Conservation (phyloP, 2,113 vertebrate genomes). For the Cranoglanis bouderius region DNA sequence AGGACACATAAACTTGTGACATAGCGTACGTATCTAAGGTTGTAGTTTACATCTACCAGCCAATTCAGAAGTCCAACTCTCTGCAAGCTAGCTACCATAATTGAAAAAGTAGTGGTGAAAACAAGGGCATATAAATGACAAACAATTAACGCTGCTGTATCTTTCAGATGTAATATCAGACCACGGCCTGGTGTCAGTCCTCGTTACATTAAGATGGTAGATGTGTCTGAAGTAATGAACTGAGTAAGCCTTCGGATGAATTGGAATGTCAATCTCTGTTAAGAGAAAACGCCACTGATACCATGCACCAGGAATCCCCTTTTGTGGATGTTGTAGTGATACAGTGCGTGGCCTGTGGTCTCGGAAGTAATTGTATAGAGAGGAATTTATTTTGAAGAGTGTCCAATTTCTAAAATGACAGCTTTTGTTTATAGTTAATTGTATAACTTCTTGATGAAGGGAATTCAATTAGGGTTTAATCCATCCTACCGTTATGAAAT, state of each 20-base stretch:
- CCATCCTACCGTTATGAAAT: conserved; percentile 18
- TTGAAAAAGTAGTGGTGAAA: neutral
- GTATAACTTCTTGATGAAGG: conserved; percentile 38
- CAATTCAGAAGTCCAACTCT: neutral
- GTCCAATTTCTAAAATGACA: neutral
- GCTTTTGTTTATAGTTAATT: conserved; percentile 41
- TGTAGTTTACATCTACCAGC: neutral
- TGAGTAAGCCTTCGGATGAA: conserved; percentile 44
- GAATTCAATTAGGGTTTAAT: conserved; percentile 47
- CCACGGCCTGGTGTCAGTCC: conserved; percentile 45
- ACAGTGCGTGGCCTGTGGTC: neutral
- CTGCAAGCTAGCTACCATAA: conserved; percentile 17
- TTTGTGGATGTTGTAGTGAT: neutral
- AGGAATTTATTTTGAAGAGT: neutral
- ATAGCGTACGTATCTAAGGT: neutral
- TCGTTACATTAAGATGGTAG: conserved; percentile 45
- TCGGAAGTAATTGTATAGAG: conserved; percentile 5
- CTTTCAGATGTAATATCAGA: conserved; percentile 54
- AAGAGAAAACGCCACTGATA: conserved; percentile 26
- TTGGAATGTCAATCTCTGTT: conserved; percentile 55
- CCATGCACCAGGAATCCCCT: conserved; percentile 9
- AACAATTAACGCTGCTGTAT: conserved; percentile 46
- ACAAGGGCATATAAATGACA: conserved; percentile 29
- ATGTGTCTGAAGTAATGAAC: conserved; percentile 44
- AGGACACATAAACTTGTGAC: neutral